Percentiles rank a stretch among this genome's conserved stretches.
These are phyloP conservation scores for Cliona cf. orientalis DNA, from an alignment of 37 sponge, comb jelly and placozoan species.

Conservation along the genomic window DNA sequence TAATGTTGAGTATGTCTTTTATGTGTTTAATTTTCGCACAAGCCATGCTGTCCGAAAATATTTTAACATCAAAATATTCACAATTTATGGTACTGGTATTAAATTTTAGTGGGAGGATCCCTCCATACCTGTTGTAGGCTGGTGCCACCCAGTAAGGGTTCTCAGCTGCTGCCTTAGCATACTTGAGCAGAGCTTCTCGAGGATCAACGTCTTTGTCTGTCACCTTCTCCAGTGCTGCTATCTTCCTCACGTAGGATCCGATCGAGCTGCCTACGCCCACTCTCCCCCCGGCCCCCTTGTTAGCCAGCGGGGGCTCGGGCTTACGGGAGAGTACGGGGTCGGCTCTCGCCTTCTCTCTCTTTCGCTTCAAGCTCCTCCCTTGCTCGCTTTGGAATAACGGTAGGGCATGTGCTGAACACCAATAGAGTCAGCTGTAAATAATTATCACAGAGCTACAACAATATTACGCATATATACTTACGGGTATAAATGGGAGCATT, in stretches of 20 bases:
- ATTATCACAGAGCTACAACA: background rate
- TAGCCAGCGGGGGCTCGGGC: slow-evolving; percentile 72
- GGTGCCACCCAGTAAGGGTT: slow-evolving; percentile 93
- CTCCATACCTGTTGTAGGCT: slow-evolving; percentile 84
- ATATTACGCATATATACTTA: background rate
- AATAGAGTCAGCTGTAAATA: no score
- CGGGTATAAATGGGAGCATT: slow-evolving; percentile 50
- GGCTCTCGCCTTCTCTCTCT: slow-evolving; percentile 83
- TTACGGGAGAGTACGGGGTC: slow-evolving; percentile 76
- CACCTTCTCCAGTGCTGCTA: slow-evolving; percentile 67
- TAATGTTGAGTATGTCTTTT: background rate
- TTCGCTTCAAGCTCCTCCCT: slow-evolving; percentile 69
- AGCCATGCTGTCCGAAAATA: no score
- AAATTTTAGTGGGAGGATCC: background rate
- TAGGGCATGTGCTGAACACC: slow-evolving; percentile 90
- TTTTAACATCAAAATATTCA: no score
- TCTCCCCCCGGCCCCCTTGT: slow-evolving; percentile 72
- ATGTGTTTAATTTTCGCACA: no score
- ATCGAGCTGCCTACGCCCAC: slow-evolving; percentile 80
- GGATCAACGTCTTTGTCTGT: slow-evolving; percentile 86
- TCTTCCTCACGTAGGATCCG: slow-evolving; percentile 82
- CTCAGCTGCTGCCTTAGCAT: slow-evolving; percentile 83
- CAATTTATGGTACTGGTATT: no score
- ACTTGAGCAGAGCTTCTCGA: slow-evolving; percentile 88
- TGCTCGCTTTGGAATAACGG: slow-evolving; percentile 90